Evolutionary conservation across 1,140 invertebrate species (phyloP).

Genomic region (Rhopalosiphum maidis): DNA sequence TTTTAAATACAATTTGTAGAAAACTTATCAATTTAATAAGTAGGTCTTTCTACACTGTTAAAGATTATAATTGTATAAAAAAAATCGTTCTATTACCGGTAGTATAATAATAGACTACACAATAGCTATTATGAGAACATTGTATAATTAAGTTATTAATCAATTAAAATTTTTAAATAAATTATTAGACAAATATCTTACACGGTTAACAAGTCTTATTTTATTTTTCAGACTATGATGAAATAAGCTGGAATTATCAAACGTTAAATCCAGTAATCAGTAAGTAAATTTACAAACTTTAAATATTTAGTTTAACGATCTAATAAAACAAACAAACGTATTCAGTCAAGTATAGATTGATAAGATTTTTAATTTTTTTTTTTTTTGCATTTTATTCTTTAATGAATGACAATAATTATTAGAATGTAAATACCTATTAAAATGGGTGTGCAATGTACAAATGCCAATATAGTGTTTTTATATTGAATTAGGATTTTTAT

Average conservation of each 20-base stretch:
- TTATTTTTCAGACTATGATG: not conserved
- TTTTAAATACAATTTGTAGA: not conserved
- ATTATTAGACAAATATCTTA: not conserved
- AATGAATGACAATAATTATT: not conserved
- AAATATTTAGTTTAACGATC: not conserved
- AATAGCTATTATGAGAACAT: not conserved
- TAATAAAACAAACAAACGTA: not conserved
- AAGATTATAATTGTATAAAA: not conserved
- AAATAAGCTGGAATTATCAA: not conserved
- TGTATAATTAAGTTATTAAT: not conserved
- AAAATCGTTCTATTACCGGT: not conserved
- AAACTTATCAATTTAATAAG: not conserved
- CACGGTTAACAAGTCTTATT: not conserved
- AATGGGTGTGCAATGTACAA: not conserved
- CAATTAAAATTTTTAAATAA: not conserved
- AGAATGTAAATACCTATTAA: not conserved
- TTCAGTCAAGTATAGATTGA: not conserved
- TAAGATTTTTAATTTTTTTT: not conserved
- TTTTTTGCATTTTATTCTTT: not conserved
- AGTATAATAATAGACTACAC: not conserved
- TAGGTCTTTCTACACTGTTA: not conserved
- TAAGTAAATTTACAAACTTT: constrained; percentile 2
- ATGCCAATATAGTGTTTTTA: not conserved
- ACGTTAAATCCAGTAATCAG: not conserved
- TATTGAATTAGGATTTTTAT: not conserved